phyloP scores from a whole-genome alignment of 2,797 vertebrate species.

The Coreius guichenoti region DNA sequence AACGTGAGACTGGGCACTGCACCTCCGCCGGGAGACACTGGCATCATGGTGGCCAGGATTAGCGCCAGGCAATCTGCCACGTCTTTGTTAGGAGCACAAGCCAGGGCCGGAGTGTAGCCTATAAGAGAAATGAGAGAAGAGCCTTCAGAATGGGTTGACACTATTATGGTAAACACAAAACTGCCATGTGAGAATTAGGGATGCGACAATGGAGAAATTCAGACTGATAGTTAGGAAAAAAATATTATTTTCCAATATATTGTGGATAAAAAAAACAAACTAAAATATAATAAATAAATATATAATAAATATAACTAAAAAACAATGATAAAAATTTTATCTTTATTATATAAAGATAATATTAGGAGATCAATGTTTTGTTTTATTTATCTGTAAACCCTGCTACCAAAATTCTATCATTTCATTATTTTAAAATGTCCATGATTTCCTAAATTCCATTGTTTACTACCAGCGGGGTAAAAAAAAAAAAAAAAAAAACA shows the following conservation, averaged over 20 bases:
- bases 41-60: constrained; percentile 99
- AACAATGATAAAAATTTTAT: background rate
- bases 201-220: background rate
- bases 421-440: background rate
- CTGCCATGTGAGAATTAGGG: background rate
- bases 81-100: constrained; percentile 97
- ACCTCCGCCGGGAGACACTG: constrained; percentile 86
- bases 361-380: background rate
- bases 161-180: background rate
- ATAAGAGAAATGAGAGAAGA: constrained; percentile 39
- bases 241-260: background rate
- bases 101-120: constrained; percentile 98
- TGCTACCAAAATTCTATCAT: background rate
- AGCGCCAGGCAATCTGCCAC: constrained; percentile 97
- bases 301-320: background rate
- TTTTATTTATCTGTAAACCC: background rate
- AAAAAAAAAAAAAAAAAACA: background rate
- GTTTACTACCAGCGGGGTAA: background rate
- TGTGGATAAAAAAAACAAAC: background rate
- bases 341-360: background rate
- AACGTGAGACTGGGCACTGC: constrained; percentile 87
- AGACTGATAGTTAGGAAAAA: background rate
- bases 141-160: background rate
- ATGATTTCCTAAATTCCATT: background rate
- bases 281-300: no score